Evolutionary conservation across 2,113 vertebrate genomes (phyloP).

Genomic region (Cyrtonyx montezumae): DNA sequence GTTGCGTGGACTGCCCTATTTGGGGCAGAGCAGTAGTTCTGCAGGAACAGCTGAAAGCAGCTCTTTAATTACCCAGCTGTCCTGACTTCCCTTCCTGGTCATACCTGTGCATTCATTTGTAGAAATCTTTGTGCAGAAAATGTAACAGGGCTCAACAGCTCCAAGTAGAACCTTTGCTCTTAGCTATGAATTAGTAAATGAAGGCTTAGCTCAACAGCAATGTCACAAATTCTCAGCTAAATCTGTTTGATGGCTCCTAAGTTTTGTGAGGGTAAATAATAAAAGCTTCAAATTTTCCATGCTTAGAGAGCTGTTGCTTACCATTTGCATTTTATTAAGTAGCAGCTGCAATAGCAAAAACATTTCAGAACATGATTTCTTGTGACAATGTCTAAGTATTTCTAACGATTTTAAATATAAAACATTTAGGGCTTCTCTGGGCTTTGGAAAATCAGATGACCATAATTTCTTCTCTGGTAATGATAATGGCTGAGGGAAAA

Average conservation of each 20-base stretch:
- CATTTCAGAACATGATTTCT: constrained; percentile 22
- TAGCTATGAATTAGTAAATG: not conserved
- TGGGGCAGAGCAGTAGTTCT: not conserved
- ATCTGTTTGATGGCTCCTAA: not conserved
- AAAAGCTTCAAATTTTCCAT: constrained; percentile 8
- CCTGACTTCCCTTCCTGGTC: not conserved
- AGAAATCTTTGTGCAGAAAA: constrained; percentile 32
- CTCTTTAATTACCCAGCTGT: not conserved
- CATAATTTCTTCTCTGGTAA: not conserved
- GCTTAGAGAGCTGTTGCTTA: constrained; percentile 15
- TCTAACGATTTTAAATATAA: constrained; percentile 31
- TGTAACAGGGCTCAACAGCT: not conserved
- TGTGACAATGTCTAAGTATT: constrained; percentile 27
- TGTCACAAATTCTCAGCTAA: not conserved
- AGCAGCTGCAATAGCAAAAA: constrained; percentile 24
- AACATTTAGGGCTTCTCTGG: not conserved
- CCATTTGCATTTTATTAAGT: constrained; percentile 19
- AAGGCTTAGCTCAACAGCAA: not conserved
- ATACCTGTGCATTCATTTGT: not conserved
- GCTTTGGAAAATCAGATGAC: constrained; percentile 24
- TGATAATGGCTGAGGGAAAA: not conserved
- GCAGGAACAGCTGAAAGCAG: not conserved
- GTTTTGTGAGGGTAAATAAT: constrained; percentile 30
- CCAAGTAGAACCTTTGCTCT: constrained; percentile 11
- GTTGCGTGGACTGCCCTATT: not conserved